Conservation (phyloP, 2,113 vertebrate genomes). For the Gallinago undulata region DNA sequence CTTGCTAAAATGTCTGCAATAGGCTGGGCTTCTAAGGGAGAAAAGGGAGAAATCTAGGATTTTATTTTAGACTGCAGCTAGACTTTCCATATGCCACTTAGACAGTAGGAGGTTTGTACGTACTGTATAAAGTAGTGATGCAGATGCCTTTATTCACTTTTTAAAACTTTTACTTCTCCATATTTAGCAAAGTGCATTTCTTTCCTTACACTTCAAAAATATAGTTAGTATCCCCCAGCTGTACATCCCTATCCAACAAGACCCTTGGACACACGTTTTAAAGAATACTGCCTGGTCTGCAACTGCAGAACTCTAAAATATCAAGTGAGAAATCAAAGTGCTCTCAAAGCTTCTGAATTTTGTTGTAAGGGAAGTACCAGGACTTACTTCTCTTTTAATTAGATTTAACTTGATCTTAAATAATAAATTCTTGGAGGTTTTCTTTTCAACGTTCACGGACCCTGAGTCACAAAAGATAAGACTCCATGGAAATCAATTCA, state of each 20-base stretch:
- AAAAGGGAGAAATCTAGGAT: not conserved
- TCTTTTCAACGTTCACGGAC: conserved; percentile 59
- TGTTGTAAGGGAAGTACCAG: conserved; percentile 45
- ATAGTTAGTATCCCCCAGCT: not conserved
- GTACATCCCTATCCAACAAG: not conserved
- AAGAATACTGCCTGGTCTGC: not conserved
- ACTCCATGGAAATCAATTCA: conserved; percentile 59
- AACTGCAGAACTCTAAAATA: not conserved
- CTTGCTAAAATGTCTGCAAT: not conserved
- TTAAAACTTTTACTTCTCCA: not conserved
- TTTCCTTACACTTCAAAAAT: not conserved
- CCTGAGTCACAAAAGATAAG: conserved; percentile 70
- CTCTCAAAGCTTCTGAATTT: conserved; percentile 16
- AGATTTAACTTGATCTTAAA: conserved; percentile 74
- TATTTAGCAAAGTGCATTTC: not conserved
- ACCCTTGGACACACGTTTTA: not conserved
- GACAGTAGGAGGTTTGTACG: not conserved
- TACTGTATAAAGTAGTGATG: not conserved
- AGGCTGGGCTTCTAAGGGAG: not conserved
- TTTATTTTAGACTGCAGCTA: conserved; percentile 48
- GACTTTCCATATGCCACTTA: conserved; percentile 45
- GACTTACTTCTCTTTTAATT: conserved; percentile 69
- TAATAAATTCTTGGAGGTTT: conserved; percentile 57
- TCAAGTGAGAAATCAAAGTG: not conserved
- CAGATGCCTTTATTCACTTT: conserved; percentile 1